Base-by-base conservation (phyloP, 2,888 invertebrate genomes). In the Monoplex corrugatus region DNA sequence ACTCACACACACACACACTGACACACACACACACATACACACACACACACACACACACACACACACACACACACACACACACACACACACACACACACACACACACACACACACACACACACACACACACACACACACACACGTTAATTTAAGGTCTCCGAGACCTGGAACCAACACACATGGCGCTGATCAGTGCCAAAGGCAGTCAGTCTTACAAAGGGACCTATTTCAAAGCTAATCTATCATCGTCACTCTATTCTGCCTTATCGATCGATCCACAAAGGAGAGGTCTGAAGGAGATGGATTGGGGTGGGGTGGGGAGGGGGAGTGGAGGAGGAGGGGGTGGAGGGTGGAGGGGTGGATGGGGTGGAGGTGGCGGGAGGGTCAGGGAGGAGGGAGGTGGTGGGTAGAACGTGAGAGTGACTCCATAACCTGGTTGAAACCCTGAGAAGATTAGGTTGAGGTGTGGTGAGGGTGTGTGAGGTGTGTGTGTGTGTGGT, bases 71-170 rank as follows among this genome's bases (percentile, higher is more conserved):
- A 72, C 72, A 72, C n/a, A 32, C 72, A 16, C 2, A 50, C 19
- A 50, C 10, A 13, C 19, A 50, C 19, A 50, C 50, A 50, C 50
- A 50, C 50, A 50, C 50, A 50, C 50, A 50, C 50, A 50, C 50
- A 50, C 50, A 50, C 50, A 50, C 50, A 50, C 50, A 50, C 50
- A 50, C 50, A 50, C 50, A 50, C 50, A 10, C 50, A 75, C 75
- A 38, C 75, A 75, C 75, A 75, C 75, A 75, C 72, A 72, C 75
- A 75, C 75, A 75, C 75, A 75, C 75, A 38, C n/a, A 19, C 32
- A 38, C 68, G 68, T n/a, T 68, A 23, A 23, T 6, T 32, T 23
- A 68, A 68, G 5, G n/a, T n/a, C n/a, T n/a, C n/a, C n/a, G 57
- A 28, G 57, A 57, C 57, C 57, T 57, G 8, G 68, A 8, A 23